Evolutionary conservation across 2,113 vertebrate species (phyloP).

Genomic region (Sylvilagus bachmani): DNA sequence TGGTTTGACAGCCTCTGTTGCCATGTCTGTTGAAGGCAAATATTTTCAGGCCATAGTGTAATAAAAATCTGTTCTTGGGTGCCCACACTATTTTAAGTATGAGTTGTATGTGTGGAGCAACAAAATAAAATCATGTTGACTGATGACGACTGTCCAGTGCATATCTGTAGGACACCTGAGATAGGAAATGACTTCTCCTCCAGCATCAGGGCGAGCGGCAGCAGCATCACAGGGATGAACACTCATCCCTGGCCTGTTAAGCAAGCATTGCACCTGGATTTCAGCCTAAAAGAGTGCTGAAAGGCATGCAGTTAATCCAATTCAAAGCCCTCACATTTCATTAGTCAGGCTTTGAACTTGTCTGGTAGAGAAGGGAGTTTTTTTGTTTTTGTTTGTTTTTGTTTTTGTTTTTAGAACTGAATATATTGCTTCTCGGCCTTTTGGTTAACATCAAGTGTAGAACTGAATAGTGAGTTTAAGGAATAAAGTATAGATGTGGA

Average conservation of each 20-base stretch:
- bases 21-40: background rate
- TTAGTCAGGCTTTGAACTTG: background rate
- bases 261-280: background rate
- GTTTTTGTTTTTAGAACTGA: too few species aligned
- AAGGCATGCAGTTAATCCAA: background rate
- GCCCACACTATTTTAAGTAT: background rate
- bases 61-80: background rate
- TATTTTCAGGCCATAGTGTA: slow-evolving; percentile 9
- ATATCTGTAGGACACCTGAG: background rate
- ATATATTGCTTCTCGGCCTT: too few species aligned
- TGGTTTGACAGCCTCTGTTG: background rate
- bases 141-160: background rate
- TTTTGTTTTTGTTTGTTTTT: background rate
- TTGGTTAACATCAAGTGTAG: too few species aligned
- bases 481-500: background rate
- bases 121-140: background rate
- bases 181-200: background rate
- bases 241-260: background rate
- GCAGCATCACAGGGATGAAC: background rate
- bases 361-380: background rate
- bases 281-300: background rate
- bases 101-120: background rate
- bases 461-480: background rate
- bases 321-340: background rate
- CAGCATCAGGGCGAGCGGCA: background rate